Evolutionary conservation across 2,888 invertebrate genomes (phyloP), one percentile per base, ranked within the genome.

Genomic region (Pseudococcus longispinus): DNA sequence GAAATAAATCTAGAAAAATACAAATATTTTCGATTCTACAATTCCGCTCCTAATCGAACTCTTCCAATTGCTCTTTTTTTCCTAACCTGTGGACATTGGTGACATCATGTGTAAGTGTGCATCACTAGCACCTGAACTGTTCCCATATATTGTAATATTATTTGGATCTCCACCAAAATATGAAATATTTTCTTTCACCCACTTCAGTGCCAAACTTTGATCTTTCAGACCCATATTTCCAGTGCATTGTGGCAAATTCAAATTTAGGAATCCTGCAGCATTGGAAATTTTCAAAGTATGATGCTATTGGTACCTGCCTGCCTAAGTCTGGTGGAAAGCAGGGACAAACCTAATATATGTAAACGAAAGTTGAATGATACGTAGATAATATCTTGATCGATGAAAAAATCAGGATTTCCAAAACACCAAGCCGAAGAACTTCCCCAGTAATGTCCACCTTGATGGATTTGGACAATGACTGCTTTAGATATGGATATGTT

Each of bases 101-200:
- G 83, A 83, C 55, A 83, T 83, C 55, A 29, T 55, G 55, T 51
- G 46, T 1, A 83, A 26, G 15, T 83, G 83, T 0, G 55, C 23
- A 29, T 83, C 55, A n/a, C 46, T 5, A 2, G 83, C 83, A 9
- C 44, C 83, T 8, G 83, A 46, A 29, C 83, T 83, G 0, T 18
- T 32, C 18, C 83, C 83, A 55, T 15, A 9, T 18, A 83, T 32
- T 4, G 83, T 83, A 5, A 83, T n/a, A 18, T 83, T 83, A 29
- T 83, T 55, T n/a, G 83, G 83, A 18, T 83, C 83, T 13, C 83
- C 83, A 15, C 83, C 83, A 55, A 83, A 83, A 83, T 32, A 83
- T 18, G n/a, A 15, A 29, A 83, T 83, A 18, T 83, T 83, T 15
- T 83, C 83, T 83, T 55, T 51, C 1, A 83, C 15, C 83, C 83